Base-by-base conservation (phyloP, 2,113 vertebrate species). In the Tor tambroides region DNA sequence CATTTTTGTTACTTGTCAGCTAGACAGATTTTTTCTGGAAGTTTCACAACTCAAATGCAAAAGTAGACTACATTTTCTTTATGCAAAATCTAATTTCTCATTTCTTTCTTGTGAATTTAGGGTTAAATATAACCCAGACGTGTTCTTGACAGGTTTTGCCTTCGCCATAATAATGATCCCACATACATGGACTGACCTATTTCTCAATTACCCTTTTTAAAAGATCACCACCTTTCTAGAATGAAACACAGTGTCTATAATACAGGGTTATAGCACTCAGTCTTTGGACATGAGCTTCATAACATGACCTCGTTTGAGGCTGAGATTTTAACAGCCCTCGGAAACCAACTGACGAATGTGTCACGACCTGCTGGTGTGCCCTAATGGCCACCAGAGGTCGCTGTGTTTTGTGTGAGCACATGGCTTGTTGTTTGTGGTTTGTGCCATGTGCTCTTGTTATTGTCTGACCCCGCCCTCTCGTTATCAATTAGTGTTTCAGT, bases 311-410 rank as follows among this genome's bases (percentile, higher is more conserved):
- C n/a, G 80, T 81, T 65, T 65, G 80, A 43, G 35, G 59, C 59
- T 15, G n/a, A 10, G 80, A 28, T 81, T 61, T 65, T 46, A 81
- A 63, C 38, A 65, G 59, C 79, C 14, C 56, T 41, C 21, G 30
- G 72, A 83, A 76, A 81, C 30, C 72, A 74, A 59, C 54, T 84
- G 88, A 81, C 51, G 69, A 85, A 86, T n/a, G n/a, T n/a, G n/a
- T n/a, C n/a, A n/a, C n/a, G n/a, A n/a, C n/a, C n/a, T n/a, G n/a
- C n/a, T n/a, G n/a, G n/a, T n/a, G n/a, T n/a, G n/a, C n/a, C n/a
- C n/a, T n/a, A n/a, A n/a, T n/a, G n/a, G n/a, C n/a, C n/a, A n/a
- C n/a, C n/a, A n/a, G n/a, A n/a, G n/a, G n/a, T n/a, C n/a, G n/a
- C n/a, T n/a, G n/a, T n/a, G n/a, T n/a, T n/a, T n/a, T n/a, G n/a